Evolutionary conservation across 2,888 invertebrate species (phyloP).

Genomic region (Eretmocerus hayati): DNA sequence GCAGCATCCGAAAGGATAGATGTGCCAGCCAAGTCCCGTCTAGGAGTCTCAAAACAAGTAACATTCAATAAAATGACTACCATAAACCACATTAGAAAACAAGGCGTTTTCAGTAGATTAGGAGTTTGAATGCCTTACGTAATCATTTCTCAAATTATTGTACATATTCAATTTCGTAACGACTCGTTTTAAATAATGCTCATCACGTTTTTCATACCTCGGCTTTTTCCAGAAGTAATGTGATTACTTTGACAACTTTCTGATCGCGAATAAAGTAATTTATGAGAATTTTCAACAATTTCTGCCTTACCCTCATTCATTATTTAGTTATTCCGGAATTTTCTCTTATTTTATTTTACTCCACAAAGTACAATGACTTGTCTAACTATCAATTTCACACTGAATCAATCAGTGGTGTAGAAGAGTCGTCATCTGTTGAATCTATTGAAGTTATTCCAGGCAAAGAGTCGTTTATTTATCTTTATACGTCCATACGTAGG

Average conservation of each 20-base stretch:
- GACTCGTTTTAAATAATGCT: conserved; percentile 1
- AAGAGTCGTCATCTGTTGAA: too few relatives aligned
- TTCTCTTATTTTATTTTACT: too few relatives aligned
- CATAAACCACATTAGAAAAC: conserved; percentile 33
- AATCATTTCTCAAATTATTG: conserved; percentile 8
- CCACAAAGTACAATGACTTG: too few relatives aligned
- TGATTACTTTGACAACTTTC: not conserved
- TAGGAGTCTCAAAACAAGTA: conserved; percentile 40
- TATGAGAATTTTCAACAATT: too few relatives aligned
- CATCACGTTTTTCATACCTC: not conserved
- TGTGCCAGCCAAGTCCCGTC: conserved; percentile 41
- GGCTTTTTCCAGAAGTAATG: not conserved
- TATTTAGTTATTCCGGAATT: too few relatives aligned
- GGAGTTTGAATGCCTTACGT: conserved; percentile 25
- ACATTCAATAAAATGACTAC: conserved; percentile 40
- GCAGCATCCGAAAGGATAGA: conserved; percentile 38
- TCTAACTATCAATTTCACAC: too few relatives aligned
- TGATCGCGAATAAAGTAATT: too few relatives aligned
- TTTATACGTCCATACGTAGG: too few relatives aligned
- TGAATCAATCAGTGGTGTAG: too few relatives aligned
- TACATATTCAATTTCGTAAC: conserved; percentile 5
- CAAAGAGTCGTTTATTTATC: too few relatives aligned
- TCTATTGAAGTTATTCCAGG: too few relatives aligned
- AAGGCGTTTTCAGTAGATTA: conserved; percentile 42
- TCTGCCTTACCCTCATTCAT: too few relatives aligned